Evolutionary conservation across 2,888 invertebrate species (phyloP).

Genomic region (Mactromeris polynyma): DNA sequence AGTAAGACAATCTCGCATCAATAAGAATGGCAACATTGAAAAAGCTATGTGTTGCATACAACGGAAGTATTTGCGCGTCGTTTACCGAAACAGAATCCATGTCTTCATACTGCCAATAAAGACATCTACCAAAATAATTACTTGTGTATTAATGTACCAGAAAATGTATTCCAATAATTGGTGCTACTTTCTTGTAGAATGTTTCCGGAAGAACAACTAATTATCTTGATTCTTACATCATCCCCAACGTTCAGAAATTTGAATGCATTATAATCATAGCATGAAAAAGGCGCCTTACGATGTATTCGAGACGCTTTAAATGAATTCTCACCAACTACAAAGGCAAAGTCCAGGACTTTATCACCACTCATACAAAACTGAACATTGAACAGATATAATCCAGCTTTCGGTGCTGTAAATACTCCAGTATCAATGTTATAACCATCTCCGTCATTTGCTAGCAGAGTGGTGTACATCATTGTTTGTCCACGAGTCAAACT

Average conservation of each 20-base stretch:
- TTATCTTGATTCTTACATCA: constrained; percentile 1
- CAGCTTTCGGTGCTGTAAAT: background rate
- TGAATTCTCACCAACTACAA: background rate
- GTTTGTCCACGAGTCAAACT: background rate
- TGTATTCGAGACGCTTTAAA: background rate
- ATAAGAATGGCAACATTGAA: no score
- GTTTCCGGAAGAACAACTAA: background rate
- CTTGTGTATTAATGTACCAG: background rate
- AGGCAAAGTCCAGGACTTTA: background rate
- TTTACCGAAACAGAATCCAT: no score
- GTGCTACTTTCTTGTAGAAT: background rate
- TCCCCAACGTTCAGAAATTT: background rate
- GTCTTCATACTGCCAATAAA: no score
- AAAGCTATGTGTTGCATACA: no score
- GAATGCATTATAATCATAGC: constrained; percentile 16
- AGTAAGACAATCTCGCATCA: no score
- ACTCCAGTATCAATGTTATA: background rate
- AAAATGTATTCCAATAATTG: constrained; percentile 1
- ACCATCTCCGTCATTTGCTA: constrained; percentile 1
- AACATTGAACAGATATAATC: background rate
- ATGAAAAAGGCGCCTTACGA: background rate
- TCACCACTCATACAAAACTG: constrained; percentile 1
- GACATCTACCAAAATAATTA: no score
- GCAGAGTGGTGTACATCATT: background rate
- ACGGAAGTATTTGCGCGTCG: no score